phyloP scores from a whole-genome alignment of 2,113 vertebrate species.

The Cryptotis parvus region DNA sequence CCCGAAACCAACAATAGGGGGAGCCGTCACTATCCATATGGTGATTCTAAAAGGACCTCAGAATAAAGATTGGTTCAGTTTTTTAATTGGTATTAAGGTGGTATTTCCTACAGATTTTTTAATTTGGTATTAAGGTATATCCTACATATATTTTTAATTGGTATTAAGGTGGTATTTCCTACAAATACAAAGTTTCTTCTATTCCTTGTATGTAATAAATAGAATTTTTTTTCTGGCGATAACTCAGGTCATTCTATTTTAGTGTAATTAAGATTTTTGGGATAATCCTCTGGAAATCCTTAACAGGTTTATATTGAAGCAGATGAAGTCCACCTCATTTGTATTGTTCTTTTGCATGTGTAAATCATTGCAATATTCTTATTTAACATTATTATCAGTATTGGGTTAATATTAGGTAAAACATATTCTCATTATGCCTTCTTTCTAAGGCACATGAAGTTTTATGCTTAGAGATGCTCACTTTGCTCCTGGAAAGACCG shows the following conservation, averaged over 20 bases:
- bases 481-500: conserved; percentile 96
- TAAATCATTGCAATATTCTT: no score
- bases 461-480: conserved; percentile 98
- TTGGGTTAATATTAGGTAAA: neutral
- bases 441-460: conserved; percentile 95
- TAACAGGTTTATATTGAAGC: conserved; percentile 30
- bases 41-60: conserved; percentile 46
- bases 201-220: neutral
- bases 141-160: no score
- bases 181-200: neutral
- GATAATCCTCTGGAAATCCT: conserved; percentile 30
- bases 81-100: conserved; percentile 9
- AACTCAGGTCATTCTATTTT: conserved; percentile 26
- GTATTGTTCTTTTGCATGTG: neutral
- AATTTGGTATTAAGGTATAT: neutral
- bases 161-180: neutral
- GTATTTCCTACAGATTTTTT: no score
- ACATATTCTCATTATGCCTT: conserved; percentile 30
- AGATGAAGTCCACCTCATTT: conserved; percentile 33
- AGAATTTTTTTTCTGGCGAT: conserved; percentile 34
- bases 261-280: conserved; percentile 19
- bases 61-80: conserved; percentile 33
- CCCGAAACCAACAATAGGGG: no score
- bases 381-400: neutral
- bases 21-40: neutral